These are phyloP conservation scores for Proisotoma minuta DNA, from an alignment of 2,888 invertebrate genomes.

Conservation along the genomic window DNA sequence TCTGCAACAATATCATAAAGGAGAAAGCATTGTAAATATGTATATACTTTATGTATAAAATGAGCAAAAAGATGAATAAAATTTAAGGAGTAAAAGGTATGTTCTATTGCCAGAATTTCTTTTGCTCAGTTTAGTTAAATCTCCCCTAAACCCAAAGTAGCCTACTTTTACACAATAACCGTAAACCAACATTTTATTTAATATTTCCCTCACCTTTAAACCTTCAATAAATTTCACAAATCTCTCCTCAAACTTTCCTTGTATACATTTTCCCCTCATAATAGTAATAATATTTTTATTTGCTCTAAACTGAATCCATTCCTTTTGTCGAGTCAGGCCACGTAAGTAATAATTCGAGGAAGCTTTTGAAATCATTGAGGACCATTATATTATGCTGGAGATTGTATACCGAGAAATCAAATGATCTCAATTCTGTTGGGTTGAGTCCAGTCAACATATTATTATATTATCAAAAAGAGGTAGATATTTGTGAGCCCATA, in stretches of 20 bases:
- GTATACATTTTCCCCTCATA: background rate
- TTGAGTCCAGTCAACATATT: background rate
- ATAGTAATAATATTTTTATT: background rate
- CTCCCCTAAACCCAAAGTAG: background rate
- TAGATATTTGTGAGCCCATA: background rate
- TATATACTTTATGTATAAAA: too few relatives aligned
- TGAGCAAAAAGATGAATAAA: too few relatives aligned
- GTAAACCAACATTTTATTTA: conserved; percentile 7
- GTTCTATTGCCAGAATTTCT: too few relatives aligned
- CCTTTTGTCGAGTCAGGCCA: background rate
- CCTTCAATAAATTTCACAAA: background rate
- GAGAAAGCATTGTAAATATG: too few relatives aligned
- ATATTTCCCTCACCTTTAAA: conserved; percentile 3
- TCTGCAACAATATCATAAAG: too few relatives aligned
- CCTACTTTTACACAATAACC: background rate
- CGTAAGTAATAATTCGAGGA: conserved; percentile 5
- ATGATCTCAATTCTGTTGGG: background rate
- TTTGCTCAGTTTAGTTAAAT: too few relatives aligned
- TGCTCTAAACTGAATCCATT: background rate
- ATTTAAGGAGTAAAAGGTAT: too few relatives aligned
- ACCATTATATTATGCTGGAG: background rate
- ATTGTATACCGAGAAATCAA: background rate
- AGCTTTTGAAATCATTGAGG: background rate
- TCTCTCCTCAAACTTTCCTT: background rate
- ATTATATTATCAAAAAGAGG: too few relatives aligned